These are phyloP conservation scores for Trimorus sp. DNA, from an alignment of 2,888 invertebrate genomes.

Conservation along the genomic window DNA sequence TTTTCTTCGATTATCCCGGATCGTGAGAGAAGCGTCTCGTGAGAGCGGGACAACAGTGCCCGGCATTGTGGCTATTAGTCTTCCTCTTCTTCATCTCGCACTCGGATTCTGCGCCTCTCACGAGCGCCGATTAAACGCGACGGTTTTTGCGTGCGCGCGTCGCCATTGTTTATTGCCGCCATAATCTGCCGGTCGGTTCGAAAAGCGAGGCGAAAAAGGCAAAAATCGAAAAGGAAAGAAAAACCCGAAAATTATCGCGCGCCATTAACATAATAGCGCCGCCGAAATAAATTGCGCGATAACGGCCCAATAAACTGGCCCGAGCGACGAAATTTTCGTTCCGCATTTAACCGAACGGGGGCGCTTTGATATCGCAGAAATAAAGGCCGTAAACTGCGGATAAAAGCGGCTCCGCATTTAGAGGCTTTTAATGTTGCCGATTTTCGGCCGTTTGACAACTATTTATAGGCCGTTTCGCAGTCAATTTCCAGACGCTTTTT, in stretches of 20 bases:
- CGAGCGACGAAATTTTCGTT: conserved; percentile 18
- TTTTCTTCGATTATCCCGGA: conserved; percentile 67
- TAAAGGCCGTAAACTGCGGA: conserved; percentile 57
- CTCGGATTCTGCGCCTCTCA: conserved; percentile 42
- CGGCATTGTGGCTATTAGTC: conserved; percentile 70
- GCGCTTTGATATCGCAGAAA: conserved; percentile 38
- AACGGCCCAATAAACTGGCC: conserved; percentile 45
- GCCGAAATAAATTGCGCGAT: conserved; percentile 37
- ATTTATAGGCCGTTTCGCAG: no score
- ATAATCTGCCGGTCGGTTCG: conserved; percentile 22
- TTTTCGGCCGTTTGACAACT: conserved; percentile 2
- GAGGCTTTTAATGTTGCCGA: conserved; percentile 25
- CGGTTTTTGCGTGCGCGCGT: background rate
- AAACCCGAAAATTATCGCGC: conserved; percentile 35
- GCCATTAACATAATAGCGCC: conserved; percentile 43
- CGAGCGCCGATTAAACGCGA: conserved; percentile 29
- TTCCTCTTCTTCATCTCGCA: conserved; percentile 61
- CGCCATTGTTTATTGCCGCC: conserved; percentile 38
- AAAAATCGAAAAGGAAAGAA: background rate
- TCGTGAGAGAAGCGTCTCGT: conserved; percentile 65
- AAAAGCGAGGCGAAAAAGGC: conserved; percentile 13
- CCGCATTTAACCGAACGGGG: conserved; percentile 48
- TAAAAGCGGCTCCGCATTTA: conserved; percentile 60
- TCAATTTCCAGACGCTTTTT: no score
- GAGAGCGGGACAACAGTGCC: conserved; percentile 69